These are phyloP conservation scores for Limosa lapponica DNA, from an alignment of 2,797 vertebrate species.

Conservation along the genomic window DNA sequence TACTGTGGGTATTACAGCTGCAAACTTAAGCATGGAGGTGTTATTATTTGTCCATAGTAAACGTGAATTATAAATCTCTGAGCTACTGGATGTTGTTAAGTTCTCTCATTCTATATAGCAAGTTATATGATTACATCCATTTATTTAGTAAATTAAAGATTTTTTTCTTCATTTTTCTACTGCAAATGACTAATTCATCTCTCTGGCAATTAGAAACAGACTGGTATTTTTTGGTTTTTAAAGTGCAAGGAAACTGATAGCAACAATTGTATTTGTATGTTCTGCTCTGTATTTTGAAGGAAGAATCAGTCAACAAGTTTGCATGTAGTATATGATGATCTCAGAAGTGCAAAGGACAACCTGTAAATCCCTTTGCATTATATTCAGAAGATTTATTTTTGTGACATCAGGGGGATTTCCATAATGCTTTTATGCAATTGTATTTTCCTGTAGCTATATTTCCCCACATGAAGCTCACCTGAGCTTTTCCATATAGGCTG, in stretches of 20 bases:
- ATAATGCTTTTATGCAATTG: not conserved
- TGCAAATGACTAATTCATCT: not conserved
- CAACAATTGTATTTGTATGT: not conserved
- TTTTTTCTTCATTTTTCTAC: not conserved
- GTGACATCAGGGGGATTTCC: not conserved
- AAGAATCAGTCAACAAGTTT: conserved; percentile 4
- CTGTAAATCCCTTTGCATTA: not conserved
- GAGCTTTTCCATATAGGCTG: not conserved
- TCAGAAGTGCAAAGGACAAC: not conserved
- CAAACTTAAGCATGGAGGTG: not conserved
- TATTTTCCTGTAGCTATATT: not conserved
- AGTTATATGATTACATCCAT: not conserved
- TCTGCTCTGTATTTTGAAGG: not conserved
- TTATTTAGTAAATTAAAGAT: not conserved
- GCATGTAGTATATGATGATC: not conserved
- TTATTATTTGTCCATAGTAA: not conserved
- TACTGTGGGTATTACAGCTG: not conserved
- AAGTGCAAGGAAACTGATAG: not conserved
- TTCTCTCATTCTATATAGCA: not conserved
- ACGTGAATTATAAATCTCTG: not conserved
- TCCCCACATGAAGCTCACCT: not conserved
- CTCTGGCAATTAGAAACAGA: not conserved
- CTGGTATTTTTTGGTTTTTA: not conserved
- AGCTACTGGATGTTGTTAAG: not conserved
- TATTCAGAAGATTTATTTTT: not conserved